These are phyloP conservation scores for Alfaro cultratus DNA, from an alignment of 2,797 vertebrate genomes.

Conservation along the genomic window DNA sequence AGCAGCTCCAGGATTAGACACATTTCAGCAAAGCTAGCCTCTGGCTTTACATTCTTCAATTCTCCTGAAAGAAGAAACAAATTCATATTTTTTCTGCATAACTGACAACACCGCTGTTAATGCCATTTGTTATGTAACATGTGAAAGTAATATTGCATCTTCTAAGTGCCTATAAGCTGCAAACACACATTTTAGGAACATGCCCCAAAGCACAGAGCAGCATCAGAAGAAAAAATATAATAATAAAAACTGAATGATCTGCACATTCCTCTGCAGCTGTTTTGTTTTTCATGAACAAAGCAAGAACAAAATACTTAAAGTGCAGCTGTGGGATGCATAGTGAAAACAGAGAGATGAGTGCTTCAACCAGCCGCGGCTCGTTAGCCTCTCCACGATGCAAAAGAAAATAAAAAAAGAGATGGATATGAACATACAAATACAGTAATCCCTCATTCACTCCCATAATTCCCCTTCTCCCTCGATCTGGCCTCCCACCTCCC, in stretches of 20 bases:
- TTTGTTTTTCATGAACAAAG: slow-evolving; percentile 36
- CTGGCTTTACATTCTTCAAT: slow-evolving; percentile 28
- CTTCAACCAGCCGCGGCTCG: slow-evolving; percentile 33
- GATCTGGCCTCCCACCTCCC: slow-evolving; percentile 5
- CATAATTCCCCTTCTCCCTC: slow-evolving; percentile 17
- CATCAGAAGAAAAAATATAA: slow-evolving; percentile 18
- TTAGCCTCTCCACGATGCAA: slow-evolving; percentile 39
- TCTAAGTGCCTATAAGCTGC: slow-evolving; percentile 28
- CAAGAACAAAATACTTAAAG: neutral
- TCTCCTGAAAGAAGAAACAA: slow-evolving; percentile 16
- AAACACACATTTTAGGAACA: slow-evolving; percentile 29
- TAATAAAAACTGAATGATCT: slow-evolving; percentile 13
- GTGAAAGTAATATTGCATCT: slow-evolving; percentile 26
- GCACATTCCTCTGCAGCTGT: slow-evolving; percentile 13
- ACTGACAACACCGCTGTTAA: neutral
- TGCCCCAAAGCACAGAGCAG: slow-evolving; percentile 8
- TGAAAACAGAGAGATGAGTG: slow-evolving; percentile 14
- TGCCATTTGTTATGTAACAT: slow-evolving; percentile 42
- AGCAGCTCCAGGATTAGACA: slow-evolving; percentile 6
- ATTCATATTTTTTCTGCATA: slow-evolving; percentile 17
- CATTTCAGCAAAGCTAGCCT: slow-evolving; percentile 18
- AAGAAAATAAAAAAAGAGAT: slow-evolving; percentile 24
- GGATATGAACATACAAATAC: slow-evolving; percentile 31
- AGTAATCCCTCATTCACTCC: slow-evolving; percentile 40
- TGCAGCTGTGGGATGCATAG: slow-evolving; percentile 17